A percentile compares a stretch with the other conserved stretches of the same genome.
These are phyloP conservation scores for Pinna nobilis DNA, from an alignment of 1,140 invertebrate species.

Conservation along the genomic window DNA sequence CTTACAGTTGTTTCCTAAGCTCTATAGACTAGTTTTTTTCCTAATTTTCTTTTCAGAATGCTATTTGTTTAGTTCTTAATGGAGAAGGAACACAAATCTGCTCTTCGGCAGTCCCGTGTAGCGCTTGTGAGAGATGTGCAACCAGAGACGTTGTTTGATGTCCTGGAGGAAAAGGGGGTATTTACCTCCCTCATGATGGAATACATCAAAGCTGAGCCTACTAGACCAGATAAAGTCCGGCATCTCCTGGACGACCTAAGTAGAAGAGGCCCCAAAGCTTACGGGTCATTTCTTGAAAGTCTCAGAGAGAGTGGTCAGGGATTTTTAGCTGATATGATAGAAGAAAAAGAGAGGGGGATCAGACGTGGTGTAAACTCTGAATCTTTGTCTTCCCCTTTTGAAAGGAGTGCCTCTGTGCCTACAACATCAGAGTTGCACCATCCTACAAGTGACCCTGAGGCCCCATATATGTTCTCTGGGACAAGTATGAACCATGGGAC, in stretches of 20 bases:
- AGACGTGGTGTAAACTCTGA: not conserved
- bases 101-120: slow-evolving; percentile 17
- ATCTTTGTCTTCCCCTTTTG: not conserved
- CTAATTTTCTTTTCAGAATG: too few species aligned
- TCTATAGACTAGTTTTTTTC: too few species aligned
- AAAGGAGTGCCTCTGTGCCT: too few species aligned
- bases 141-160: slow-evolving; percentile 17
- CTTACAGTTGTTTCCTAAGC: too few species aligned
- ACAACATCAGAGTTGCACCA: too few species aligned
- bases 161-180: slow-evolving; percentile 16
- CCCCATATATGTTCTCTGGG: too few species aligned
- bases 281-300: slow-evolving; percentile 25
- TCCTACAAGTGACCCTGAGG: too few species aligned
- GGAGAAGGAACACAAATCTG: slow-evolving; percentile 35
- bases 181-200: slow-evolving; percentile 41
- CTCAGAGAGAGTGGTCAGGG: slow-evolving; percentile 12
- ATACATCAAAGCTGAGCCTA: slow-evolving; percentile 21
- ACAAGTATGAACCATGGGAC: too few species aligned
- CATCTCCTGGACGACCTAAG: slow-evolving; percentile 29
- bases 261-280: slow-evolving; percentile 31
- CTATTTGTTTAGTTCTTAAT: slow-evolving; percentile 12
- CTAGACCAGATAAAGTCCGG: slow-evolving; percentile 28
- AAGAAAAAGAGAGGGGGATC: slow-evolving; percentile 1
- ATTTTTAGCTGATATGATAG: slow-evolving; percentile 18
- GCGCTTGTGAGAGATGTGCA: slow-evolving; percentile 30